Conservation (phyloP, 2,797 vertebrate species). For the Astyanax mexicanus region DNA sequence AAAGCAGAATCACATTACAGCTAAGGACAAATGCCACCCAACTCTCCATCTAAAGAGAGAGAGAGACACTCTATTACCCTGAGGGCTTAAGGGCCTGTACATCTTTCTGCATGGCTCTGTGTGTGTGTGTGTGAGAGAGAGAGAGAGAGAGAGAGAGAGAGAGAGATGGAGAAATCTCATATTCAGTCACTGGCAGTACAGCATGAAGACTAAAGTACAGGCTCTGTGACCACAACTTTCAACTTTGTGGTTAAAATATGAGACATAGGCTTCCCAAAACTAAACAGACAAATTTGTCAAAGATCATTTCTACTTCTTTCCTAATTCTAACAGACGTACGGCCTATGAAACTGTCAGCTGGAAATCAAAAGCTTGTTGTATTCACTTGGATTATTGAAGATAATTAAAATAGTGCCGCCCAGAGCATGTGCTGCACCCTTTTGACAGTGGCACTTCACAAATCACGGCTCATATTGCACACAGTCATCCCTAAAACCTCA, state of each 20-base stretch:
- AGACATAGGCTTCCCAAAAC: conserved; percentile 12
- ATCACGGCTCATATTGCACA: conserved; percentile 69
- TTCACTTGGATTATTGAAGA: conserved; percentile 5
- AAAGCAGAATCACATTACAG: conserved; percentile 77
- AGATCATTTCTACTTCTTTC: background rate
- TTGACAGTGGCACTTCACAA: conserved; percentile 82
- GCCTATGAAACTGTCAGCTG: conserved; percentile 10
- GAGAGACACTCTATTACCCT: conserved; percentile 45
- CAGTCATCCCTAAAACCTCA: conserved; percentile 14
- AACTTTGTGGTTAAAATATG: conserved; percentile 11
- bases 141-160: background rate
- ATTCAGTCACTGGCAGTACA: background rate
- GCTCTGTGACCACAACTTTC: background rate
- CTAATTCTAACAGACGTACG: conserved; percentile 9
- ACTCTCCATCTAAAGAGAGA: conserved; percentile 66
- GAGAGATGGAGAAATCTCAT: background rate
- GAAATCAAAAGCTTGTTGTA: background rate
- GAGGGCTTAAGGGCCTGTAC: conserved; percentile 4
- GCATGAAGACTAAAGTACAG: background rate
- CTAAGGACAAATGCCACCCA: conserved; percentile 75
- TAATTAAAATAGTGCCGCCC: conserved; percentile 66
- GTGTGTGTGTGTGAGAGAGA: conserved; percentile 36
- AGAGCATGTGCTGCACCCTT: conserved; percentile 65
- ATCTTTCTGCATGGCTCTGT: conserved; percentile 3
- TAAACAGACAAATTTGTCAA: background rate